A percentile compares a stretch with the other conserved stretches of the same genome.
phyloP scores from a whole-genome alignment of 92 coral and sea anemone species.

The Parazoanthus swiftii region DNA sequence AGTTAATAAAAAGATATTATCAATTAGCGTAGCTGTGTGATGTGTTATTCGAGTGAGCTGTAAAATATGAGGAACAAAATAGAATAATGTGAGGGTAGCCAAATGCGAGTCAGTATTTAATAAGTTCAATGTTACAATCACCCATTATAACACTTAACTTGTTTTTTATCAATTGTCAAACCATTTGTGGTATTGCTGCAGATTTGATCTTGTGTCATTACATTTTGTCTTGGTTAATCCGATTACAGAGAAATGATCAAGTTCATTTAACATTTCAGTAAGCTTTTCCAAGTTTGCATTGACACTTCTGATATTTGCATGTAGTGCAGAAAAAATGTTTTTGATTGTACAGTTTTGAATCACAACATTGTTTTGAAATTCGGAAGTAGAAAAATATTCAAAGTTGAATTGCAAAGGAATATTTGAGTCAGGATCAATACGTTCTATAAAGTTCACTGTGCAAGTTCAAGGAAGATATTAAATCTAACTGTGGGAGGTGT shows the following conservation, averaged over 20 bases:
- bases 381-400: conserved; percentile 2
- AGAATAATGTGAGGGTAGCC: conserved; percentile 39
- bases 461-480: conserved; percentile 27
- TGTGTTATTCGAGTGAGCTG: conserved; percentile 57
- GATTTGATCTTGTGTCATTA: background rate
- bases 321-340: conserved; percentile 15
- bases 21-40: conserved; percentile 62
- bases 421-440: conserved; percentile 26
- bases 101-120: conserved; percentile 52
- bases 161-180: conserved; percentile 14
- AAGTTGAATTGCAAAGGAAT: background rate
- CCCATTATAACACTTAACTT: conserved; percentile 28
- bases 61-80: conserved; percentile 54
- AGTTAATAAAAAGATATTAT: conserved; percentile 58
- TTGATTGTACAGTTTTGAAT: background rate
- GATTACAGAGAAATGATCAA: background rate
- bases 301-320: conserved; percentile 5
- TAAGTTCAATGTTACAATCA: conserved; percentile 49
- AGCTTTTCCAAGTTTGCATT: conserved; percentile 10
- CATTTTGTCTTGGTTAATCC: background rate
- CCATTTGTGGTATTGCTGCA: background rate
- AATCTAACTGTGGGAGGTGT: conserved; percentile 5
- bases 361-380: background rate
- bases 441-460: conserved; percentile 13
- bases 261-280: background rate